These are phyloP conservation scores for Meteorus colon DNA, from an alignment of 2,888 invertebrate genomes.

Conservation along the genomic window DNA sequence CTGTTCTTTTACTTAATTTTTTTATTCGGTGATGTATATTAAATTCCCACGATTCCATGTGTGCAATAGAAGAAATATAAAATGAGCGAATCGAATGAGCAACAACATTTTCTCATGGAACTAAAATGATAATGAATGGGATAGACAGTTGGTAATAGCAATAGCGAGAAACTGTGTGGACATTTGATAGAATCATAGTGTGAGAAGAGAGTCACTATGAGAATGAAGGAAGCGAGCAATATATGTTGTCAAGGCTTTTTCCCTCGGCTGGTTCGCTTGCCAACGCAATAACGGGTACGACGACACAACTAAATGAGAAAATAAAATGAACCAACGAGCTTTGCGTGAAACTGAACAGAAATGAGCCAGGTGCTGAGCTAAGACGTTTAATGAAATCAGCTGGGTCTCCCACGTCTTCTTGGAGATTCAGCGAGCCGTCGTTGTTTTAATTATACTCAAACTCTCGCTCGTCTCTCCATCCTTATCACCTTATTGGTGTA, in stretches of 20 bases:
- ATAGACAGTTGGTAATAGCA: slow-evolving; percentile 20
- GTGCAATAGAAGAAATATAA: slow-evolving; percentile 26
- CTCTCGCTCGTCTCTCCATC: slow-evolving; percentile 51
- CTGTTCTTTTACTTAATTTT: background rate
- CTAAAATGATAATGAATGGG: slow-evolving; percentile 44
- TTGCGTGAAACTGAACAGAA: slow-evolving; percentile 56
- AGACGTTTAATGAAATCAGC: slow-evolving; percentile 64
- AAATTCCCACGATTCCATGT: slow-evolving; percentile 21
- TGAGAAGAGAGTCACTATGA: slow-evolving; percentile 17
- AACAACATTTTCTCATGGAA: slow-evolving; percentile 40
- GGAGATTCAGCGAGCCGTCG: slow-evolving; percentile 43
- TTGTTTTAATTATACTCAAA: slow-evolving; percentile 62
- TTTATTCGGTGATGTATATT: slow-evolving; percentile 8
- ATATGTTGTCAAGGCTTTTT: slow-evolving; percentile 22
- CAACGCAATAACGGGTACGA: slow-evolving; percentile 22
- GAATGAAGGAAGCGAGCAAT: slow-evolving; percentile 16
- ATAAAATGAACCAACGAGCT: slow-evolving; percentile 45
- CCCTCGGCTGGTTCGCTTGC: slow-evolving; percentile 10
- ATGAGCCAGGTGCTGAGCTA: slow-evolving; percentile 58
- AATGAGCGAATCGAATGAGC: slow-evolving; percentile 45
- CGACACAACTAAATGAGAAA: slow-evolving; percentile 33
- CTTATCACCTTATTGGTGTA: slow-evolving; percentile 30
- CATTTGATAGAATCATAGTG: slow-evolving; percentile 8
- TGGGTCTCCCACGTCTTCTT: slow-evolving; percentile 49
- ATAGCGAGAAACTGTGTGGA: background rate